Conservation (phyloP, 1,140 invertebrate genomes). For the Cyphomyrmex costatus region DNA sequence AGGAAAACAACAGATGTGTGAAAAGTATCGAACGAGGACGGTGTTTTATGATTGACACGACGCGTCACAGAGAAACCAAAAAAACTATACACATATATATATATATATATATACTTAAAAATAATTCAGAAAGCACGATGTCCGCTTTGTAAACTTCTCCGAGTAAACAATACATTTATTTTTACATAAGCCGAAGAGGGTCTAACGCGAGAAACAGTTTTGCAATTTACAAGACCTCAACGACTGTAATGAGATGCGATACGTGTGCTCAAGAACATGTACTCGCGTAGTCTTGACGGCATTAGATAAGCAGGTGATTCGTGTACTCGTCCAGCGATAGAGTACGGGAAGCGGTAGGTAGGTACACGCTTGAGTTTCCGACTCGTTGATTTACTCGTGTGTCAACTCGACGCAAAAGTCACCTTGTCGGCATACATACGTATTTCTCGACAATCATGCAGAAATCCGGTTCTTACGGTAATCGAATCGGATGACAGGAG, state of each 20-base stretch:
- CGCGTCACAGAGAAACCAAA: background rate
- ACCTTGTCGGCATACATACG: background rate
- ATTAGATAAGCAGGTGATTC: slow-evolving; percentile 61
- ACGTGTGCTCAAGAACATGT: slow-evolving; percentile 17
- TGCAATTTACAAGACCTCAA: slow-evolving; percentile 41
- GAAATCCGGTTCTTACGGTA: slow-evolving; percentile 71
- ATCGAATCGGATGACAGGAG: slow-evolving; percentile 46
- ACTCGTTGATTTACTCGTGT: slow-evolving; percentile 6
- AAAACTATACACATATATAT: background rate
- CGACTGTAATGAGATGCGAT: slow-evolving; percentile 38
- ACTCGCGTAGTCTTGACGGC: background rate
- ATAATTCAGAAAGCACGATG: background rate
- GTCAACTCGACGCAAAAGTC: slow-evolving; percentile 43
- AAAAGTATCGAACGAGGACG: slow-evolving; percentile 27
- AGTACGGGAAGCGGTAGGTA: background rate
- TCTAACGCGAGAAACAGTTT: background rate
- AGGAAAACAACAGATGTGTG: slow-evolving; percentile 56
- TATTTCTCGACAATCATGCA: slow-evolving; percentile 53
- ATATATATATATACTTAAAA: background rate
- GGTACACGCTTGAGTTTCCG: slow-evolving; percentile 16
- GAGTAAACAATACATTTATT: background rate
- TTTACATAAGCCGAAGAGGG: background rate
- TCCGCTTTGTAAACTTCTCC: background rate
- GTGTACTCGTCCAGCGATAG: background rate
- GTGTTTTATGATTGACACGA: background rate